phyloP scores from a whole-genome alignment of 2,888 invertebrate species.

The Hermaeophaga mercurialis region DNA sequence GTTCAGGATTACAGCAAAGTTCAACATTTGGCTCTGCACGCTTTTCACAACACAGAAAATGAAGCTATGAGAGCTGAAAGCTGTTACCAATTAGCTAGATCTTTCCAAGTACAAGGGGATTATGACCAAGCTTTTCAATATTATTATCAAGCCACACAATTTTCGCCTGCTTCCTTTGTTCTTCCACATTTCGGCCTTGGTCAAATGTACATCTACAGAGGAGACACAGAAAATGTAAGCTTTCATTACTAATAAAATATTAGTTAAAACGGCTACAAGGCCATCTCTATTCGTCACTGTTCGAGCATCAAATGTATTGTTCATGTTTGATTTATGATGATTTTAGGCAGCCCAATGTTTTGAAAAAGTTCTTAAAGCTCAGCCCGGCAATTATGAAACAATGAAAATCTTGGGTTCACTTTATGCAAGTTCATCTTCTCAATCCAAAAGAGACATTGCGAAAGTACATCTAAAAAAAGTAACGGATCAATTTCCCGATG shows the following conservation, averaged over 20 bases:
- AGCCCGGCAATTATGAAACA: conserved; percentile 98
- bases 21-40: conserved; percentile 93
- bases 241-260: conserved; percentile 2
- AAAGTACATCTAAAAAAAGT: conserved; percentile 93
- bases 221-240: conserved; percentile 90
- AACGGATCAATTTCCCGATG: conserved; percentile 96
- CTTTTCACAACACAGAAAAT: conserved; percentile 98
- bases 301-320: background rate
- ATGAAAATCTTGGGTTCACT: conserved; percentile 99
- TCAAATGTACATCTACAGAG: conserved; percentile 98
- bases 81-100: conserved; percentile 95
- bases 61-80: conserved; percentile 99
- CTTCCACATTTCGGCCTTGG: conserved; percentile 97
- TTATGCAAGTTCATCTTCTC: conserved; percentile 89
- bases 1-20: conserved; percentile 91
- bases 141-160: conserved; percentile 98
- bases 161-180: conserved; percentile 93
- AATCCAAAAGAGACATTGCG: conserved; percentile 90
- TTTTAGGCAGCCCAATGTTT: conserved; percentile 98
- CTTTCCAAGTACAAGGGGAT: conserved; percentile 93
- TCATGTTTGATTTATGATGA: too few species aligned
- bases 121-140: conserved; percentile 99
- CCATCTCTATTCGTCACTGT: background rate
- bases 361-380: conserved; percentile 96
- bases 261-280: background rate